Conservation (phyloP, 2,113 vertebrate species). For the Bettongia penicillata region DNA sequence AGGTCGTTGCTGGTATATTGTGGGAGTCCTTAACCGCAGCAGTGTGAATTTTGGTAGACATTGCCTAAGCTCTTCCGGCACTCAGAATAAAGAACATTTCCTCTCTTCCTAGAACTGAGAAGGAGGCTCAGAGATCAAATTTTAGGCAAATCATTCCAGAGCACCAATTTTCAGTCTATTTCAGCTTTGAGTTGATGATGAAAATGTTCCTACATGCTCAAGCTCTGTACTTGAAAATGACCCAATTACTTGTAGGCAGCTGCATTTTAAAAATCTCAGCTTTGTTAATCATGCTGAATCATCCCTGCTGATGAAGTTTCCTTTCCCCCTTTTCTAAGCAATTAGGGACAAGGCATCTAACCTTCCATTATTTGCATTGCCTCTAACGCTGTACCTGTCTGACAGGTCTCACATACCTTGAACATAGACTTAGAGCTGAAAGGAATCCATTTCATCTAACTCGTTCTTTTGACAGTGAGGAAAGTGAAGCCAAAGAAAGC, state of each 20-base stretch:
- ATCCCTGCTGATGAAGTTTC: not conserved
- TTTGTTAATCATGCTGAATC: not conserved
- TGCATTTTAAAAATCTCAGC: slow-evolving; percentile 29
- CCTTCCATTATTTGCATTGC: not conserved
- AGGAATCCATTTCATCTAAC: not conserved
- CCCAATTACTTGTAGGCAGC: not conserved
- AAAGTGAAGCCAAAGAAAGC: not conserved
- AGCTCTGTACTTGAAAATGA: not conserved
- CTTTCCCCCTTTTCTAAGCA: not conserved
- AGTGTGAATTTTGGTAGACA: not conserved
- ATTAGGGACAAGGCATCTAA: not conserved
- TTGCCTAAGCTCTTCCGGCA: not conserved
- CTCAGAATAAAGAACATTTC: not conserved
- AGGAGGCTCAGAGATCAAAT: not conserved
- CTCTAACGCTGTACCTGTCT: not conserved
- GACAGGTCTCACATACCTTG: not conserved
- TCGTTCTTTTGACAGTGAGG: not conserved
- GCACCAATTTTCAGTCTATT: not conserved
- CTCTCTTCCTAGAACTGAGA: not conserved
- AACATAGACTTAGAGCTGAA: not conserved
- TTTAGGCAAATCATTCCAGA: not conserved
- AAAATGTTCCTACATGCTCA: not conserved
- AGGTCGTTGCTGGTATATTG: not conserved
- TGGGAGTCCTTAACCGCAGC: not conserved
- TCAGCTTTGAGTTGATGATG: not conserved